These are phyloP conservation scores for Scolopax mira DNA, from an alignment of 2,113 vertebrate genomes.

Conservation along the genomic window DNA sequence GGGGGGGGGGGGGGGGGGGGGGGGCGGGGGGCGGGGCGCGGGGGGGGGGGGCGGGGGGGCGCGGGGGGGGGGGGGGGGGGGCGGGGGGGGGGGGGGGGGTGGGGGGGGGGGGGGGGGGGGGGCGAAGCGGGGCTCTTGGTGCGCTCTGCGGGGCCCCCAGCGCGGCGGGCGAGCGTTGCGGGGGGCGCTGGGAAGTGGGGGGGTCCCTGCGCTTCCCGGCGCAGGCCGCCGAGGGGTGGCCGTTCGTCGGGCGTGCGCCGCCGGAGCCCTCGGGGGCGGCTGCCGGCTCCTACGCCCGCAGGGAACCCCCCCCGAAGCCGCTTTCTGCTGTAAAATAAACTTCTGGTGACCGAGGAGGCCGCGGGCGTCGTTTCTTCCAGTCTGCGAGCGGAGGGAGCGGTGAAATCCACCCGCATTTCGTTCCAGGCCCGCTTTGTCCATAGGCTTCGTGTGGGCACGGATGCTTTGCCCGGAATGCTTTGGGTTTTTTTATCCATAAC, in stretches of 20 bases:
- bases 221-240: neutral
- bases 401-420: neutral
- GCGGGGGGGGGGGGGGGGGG: too few relatives aligned
- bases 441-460: fast-evolving
- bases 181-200: neutral
- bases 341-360: neutral
- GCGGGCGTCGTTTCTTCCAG: neutral
- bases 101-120: too few relatives aligned
- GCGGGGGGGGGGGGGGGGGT: too few relatives aligned
- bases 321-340: neutral
- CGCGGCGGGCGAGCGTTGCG: neutral
- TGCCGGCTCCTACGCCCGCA: neutral
- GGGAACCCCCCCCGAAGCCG: neutral
- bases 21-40: neutral
- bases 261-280: neutral
- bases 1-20: too few relatives aligned
- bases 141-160: neutral
- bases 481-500: neutral
- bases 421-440: fast-evolving
- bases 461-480: neutral
- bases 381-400: neutral
- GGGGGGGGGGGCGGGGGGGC: too few relatives aligned
- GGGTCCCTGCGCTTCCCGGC: too few relatives aligned
- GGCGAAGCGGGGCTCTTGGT: neutral
- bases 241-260: neutral